These are phyloP conservation scores for Orchesellides sinensis DNA, from an alignment of 2,888 invertebrate genomes.

Conservation along the genomic window DNA sequence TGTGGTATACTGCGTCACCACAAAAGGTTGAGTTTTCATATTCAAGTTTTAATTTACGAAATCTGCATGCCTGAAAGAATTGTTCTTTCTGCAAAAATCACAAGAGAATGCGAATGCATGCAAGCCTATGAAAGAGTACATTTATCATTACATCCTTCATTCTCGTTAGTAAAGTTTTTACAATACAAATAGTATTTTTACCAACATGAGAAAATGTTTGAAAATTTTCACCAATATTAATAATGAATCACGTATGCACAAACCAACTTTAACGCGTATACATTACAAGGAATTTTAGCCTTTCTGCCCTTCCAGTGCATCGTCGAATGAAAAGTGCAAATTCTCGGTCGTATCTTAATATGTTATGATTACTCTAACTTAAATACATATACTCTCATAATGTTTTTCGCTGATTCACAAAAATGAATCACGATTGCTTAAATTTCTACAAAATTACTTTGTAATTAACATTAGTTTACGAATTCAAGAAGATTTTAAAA, in stretches of 20 bases:
- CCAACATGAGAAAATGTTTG: slow-evolving; percentile 12
- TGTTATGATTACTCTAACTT: background rate
- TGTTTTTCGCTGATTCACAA: too few relatives aligned
- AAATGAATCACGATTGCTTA: too few relatives aligned
- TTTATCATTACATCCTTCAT: slow-evolving; percentile 6
- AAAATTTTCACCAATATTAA: background rate
- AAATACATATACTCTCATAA: background rate
- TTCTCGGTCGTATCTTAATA: background rate
- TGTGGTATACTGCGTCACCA: too few relatives aligned
- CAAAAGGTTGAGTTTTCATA: too few relatives aligned
- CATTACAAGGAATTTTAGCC: too few relatives aligned
- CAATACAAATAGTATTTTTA: slow-evolving; percentile 33
- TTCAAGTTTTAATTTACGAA: too few relatives aligned
- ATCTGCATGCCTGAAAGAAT: background rate
- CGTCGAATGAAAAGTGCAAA: slow-evolving; percentile 23
- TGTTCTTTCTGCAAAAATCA: background rate
- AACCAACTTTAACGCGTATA: too few relatives aligned
- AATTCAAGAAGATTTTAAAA: too few relatives aligned
- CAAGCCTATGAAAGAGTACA: background rate
- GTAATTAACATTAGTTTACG: too few relatives aligned
- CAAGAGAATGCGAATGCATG: background rate
- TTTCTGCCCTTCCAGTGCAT: too few relatives aligned
- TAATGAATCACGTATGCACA: slow-evolving; percentile 9
- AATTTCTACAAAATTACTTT: too few relatives aligned
- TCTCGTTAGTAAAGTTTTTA: slow-evolving; percentile 12